Base-by-base conservation (phyloP, 2,113 vertebrate species). In the Calypte anna region DNA sequence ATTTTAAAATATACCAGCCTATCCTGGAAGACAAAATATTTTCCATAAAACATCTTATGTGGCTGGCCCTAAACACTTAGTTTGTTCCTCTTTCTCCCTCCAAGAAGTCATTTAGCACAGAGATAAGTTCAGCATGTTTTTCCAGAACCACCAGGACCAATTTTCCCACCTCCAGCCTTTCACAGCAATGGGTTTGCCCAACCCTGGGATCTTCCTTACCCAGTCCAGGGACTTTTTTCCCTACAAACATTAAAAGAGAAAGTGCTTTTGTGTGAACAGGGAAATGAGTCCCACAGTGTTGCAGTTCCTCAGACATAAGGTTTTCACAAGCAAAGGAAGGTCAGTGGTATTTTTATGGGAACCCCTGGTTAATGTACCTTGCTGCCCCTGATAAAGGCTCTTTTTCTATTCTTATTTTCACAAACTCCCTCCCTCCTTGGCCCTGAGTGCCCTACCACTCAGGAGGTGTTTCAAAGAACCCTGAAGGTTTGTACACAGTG, bases 401-500 rank as follows among this genome's bases (percentile, higher is more conserved):
- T 24, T 86, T 51, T 72, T 18, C 69, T 18, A 4, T 43, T 53
- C 62, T 48, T 50, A 1, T 58, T 53, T 58, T 28, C 80, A 20
- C 8, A 11, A 69, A 28, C 66, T 50, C 40, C 13, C 54, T 64
- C 68, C 10, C n/a, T 66, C 53, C 67, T 50, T 25, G n/a, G 23
- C 48, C 57, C 24, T 4, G 3, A 69, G 33, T 5, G 44, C 40
- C 67, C 25, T 33, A 1, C 13, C 3, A 14, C 14, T 40, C 4
- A 6, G 36, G 43, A 78, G n/a, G 46, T 19, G 22, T 81, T 88
- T 30, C 31, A 57, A 70, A 57, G 76, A 79, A 33, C 12, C 17
- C 1, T 0, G 1, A 11, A 72, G 67, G 24, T 75, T 53, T 57
- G 40, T 21, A 40, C 25, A 10, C 4, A 1, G 51, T 6, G 1